Conservation (phyloP, 2,113 vertebrate genomes). For the Euleptes europaea region DNA sequence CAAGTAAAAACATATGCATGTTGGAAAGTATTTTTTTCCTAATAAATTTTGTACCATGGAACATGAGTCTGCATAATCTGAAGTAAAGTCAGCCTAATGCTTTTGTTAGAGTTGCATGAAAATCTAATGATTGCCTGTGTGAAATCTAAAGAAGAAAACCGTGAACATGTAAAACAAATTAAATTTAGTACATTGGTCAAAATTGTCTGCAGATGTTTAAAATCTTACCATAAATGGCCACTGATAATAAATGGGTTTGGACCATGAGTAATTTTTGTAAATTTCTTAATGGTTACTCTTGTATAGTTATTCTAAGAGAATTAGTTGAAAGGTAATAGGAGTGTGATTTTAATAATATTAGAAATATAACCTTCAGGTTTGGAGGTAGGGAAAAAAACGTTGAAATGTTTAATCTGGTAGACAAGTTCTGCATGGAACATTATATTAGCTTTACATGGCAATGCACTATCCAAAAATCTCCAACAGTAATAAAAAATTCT, state of each 20-base stretch:
- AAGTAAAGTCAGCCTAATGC: not conserved
- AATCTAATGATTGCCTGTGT: fast-evolving
- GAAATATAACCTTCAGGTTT: conserved; percentile 18
- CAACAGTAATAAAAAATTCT: conserved; percentile 36
- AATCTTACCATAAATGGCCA: not conserved
- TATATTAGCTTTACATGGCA: not conserved
- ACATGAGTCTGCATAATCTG: not conserved
- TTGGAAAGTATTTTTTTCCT: too few species aligned
- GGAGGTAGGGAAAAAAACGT: not conserved
- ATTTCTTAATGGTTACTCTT: conserved; percentile 14
- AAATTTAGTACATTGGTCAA: not conserved
- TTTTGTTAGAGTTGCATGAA: not conserved
- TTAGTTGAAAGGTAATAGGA: conserved; percentile 5
- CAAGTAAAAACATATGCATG: not conserved
- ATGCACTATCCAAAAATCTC: conserved; percentile 37
- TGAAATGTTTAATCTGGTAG: conserved; percentile 10
- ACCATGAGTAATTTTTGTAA: not conserved
- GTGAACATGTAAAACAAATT: not conserved
- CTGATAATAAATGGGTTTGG: conserved; percentile 3
- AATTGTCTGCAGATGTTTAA: not conserved
- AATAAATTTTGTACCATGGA: not conserved
- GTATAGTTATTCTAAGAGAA: conserved; percentile 27
- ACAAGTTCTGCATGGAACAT: conserved; percentile 23
- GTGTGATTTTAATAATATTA: conserved; percentile 25
- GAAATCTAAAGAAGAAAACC: not conserved